Percentiles rank a stretch among this genome's conserved stretches.
Evolutionary conservation across 2,888 invertebrate species (phyloP).

Genomic region (Pheosia gnoma): DNA sequence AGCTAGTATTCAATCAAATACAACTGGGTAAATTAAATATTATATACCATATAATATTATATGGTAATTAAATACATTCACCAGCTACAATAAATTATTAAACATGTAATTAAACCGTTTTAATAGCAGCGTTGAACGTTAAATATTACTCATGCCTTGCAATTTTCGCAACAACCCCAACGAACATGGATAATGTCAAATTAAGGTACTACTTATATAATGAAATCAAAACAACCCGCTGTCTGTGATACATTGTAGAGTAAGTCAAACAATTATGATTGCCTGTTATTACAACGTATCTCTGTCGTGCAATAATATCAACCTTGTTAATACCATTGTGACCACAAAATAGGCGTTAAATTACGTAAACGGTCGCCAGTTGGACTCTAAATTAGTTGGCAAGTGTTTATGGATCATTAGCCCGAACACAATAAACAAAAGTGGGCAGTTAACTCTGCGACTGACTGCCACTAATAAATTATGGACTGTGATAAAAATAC

Average conservation of each 20-base stretch:
- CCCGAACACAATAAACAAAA: slow-evolving; percentile 54
- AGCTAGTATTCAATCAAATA: too few species aligned
- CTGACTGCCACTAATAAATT: slow-evolving; percentile 27
- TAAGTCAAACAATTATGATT: slow-evolving; percentile 74
- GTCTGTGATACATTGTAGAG: slow-evolving; percentile 67
- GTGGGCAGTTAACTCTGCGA: slow-evolving; percentile 33
- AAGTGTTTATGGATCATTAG: slow-evolving; percentile 76
- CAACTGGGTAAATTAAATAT: too few species aligned
- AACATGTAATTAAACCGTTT: not conserved
- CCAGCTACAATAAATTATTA: not conserved
- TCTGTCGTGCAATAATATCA: slow-evolving; percentile 77
- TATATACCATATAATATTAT: too few species aligned
- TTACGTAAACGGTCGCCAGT: slow-evolving; percentile 75
- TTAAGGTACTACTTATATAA: slow-evolving; percentile 41
- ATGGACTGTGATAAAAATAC: slow-evolving; percentile 38
- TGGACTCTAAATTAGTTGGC: slow-evolving; percentile 69
- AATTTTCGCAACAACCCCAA: slow-evolving; percentile 30
- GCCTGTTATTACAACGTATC: slow-evolving; percentile 73
- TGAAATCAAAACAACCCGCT: slow-evolving; percentile 61
- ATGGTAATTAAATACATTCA: too few species aligned
- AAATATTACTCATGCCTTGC: not conserved
- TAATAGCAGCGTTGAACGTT: not conserved
- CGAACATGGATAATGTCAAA: slow-evolving; percentile 36
- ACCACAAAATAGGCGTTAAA: slow-evolving; percentile 74
- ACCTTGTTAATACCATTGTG: slow-evolving; percentile 75